Conservation (phyloP, 2,113 vertebrate species). For the Perca flavescens region DNA sequence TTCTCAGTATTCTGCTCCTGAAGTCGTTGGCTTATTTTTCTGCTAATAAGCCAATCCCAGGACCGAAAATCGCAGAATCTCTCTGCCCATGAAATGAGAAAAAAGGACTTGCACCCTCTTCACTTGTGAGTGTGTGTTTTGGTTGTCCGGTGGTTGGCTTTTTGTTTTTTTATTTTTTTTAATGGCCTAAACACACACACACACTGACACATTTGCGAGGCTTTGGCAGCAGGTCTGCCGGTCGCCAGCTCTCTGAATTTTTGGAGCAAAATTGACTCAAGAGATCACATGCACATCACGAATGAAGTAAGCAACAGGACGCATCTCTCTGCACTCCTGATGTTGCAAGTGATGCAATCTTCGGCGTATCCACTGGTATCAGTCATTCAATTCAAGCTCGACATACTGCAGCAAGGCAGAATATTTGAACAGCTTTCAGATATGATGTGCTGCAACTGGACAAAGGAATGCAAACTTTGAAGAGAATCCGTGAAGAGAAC, state of each 20-base stretch:
- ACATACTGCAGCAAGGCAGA: not conserved
- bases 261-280: slow-evolving; percentile 57
- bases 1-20: slow-evolving; percentile 46
- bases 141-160: slow-evolving; percentile 21
- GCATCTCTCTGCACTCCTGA: slow-evolving; percentile 45
- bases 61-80: slow-evolving; percentile 33
- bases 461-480: not conserved
- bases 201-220: slow-evolving; percentile 19
- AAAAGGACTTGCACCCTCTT: slow-evolving; percentile 9
- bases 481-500: not conserved
- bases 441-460: not conserved
- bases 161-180: not conserved
- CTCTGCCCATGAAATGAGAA: slow-evolving; percentile 9
- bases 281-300: slow-evolving; percentile 65
- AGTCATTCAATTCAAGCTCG: slow-evolving; percentile 22
- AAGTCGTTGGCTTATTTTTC: slow-evolving; percentile 33
- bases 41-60: slow-evolving; percentile 45
- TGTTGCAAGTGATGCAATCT: slow-evolving; percentile 26
- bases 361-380: slow-evolving; percentile 12
- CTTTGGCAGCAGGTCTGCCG: slow-evolving; percentile 22
- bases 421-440: not conserved
- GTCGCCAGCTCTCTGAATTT: slow-evolving; percentile 20
- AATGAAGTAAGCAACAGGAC: slow-evolving; percentile 55
- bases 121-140: slow-evolving; percentile 2
- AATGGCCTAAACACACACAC: slow-evolving; percentile 10